These are phyloP conservation scores for Pilophorus perplexus DNA, from an alignment of 2,888 invertebrate species.

Conservation along the genomic window DNA sequence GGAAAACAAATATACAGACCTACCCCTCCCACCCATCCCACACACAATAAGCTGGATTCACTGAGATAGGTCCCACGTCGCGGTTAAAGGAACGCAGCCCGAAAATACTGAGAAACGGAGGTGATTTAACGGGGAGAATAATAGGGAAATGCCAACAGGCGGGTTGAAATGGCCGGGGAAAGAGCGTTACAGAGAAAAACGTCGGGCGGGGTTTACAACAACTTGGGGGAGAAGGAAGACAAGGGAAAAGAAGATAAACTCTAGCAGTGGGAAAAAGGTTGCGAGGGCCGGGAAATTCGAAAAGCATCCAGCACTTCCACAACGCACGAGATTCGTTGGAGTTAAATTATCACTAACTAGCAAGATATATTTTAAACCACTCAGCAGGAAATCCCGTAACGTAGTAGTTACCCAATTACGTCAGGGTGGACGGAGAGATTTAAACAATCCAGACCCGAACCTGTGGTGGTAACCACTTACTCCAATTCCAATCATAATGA, in stretches of 20 bases:
- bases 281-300: background rate
- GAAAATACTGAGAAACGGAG: conserved; percentile 1
- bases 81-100: background rate
- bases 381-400: too few species aligned
- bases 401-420: too few species aligned
- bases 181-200: conserved; percentile 24
- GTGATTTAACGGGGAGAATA: conserved; percentile 27
- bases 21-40: too few species aligned
- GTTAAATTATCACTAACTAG: background rate
- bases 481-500: too few species aligned
- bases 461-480: too few species aligned
- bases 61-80: conserved; percentile 6
- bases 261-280: background rate
- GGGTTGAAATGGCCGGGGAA: conserved; percentile 3
- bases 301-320: conserved; percentile 2
- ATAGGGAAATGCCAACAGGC: conserved; percentile 27
- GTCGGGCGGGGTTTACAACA: conserved; percentile 17
- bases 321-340: background rate
- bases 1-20: too few species aligned
- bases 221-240: conserved; percentile 24
- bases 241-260: conserved; percentile 25
- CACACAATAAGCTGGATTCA: background rate
- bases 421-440: too few species aligned
- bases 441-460: too few species aligned
- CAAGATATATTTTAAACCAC: too few species aligned